Conservation (phyloP, 2,797 vertebrate genomes). For the Strix occidentalis region DNA sequence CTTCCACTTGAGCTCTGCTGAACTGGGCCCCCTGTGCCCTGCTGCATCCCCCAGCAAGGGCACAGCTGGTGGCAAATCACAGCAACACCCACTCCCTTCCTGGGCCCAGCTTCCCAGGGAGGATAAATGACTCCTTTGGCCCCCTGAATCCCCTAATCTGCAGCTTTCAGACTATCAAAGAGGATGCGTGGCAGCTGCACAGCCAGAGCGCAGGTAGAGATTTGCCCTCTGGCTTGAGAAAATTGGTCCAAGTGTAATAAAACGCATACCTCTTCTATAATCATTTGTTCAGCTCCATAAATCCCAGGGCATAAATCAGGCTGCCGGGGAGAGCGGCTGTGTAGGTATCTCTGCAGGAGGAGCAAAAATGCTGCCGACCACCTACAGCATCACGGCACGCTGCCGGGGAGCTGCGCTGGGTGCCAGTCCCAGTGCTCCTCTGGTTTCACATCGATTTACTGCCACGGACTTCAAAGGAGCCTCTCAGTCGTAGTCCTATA, state of each 20-base stretch:
- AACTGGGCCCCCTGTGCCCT: background rate
- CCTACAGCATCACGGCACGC: accelerated
- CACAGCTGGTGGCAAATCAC: background rate
- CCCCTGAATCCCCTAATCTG: background rate
- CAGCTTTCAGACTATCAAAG: background rate
- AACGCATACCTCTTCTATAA: background rate
- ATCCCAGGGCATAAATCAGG: background rate
- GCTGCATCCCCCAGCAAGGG: background rate
- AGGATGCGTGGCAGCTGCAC: background rate
- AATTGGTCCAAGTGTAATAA: background rate
- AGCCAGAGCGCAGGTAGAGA: background rate
- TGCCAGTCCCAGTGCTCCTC: background rate
- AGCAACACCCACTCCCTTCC: background rate
- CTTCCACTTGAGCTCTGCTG: background rate
- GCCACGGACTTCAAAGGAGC: background rate
- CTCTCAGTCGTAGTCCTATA: accelerated
- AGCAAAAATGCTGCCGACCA: background rate
- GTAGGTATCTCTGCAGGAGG: background rate
- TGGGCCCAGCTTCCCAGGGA: background rate
- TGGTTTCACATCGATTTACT: accelerated
- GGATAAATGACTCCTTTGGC: background rate
- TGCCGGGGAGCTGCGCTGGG: accelerated
- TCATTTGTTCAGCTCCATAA: slow-evolving; percentile 26
- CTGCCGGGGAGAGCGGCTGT: background rate
- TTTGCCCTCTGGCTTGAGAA: slow-evolving; percentile 7